These are phyloP conservation scores for Pyrgilauda ruficollis DNA, from an alignment of 2,113 vertebrate species.

Conservation along the genomic window DNA sequence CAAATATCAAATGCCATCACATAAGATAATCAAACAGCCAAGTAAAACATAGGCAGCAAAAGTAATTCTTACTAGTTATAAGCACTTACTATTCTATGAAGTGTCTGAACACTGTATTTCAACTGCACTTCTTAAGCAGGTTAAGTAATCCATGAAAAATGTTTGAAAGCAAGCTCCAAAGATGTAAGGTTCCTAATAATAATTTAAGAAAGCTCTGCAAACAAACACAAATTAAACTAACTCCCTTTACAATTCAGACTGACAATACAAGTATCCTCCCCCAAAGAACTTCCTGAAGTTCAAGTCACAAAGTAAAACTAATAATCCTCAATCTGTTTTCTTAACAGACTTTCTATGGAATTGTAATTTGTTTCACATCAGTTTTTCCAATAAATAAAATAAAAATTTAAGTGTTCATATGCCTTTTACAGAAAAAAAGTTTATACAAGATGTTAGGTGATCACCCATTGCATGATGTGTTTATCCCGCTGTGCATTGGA, in stretches of 20 bases:
- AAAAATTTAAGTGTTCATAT: not conserved
- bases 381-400: not conserved
- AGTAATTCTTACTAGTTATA: not conserved
- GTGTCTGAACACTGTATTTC: not conserved
- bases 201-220: not conserved
- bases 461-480: not conserved
- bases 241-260: not conserved
- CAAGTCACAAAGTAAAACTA: not conserved
- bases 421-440: not conserved
- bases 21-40: not conserved
- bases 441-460: not conserved
- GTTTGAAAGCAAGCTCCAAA: not conserved
- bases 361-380: not conserved
- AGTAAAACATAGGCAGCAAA: not conserved
- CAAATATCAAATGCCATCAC: not conserved
- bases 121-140: not conserved
- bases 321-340: not conserved
- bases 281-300: not conserved
- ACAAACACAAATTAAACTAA: not conserved
- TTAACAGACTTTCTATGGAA: not conserved
- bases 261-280: not conserved
- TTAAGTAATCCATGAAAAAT: not conserved
- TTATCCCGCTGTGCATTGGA: not conserved
- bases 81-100: not conserved
- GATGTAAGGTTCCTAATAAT: not conserved